Evolutionary conservation across 2,797 vertebrate species (phyloP).

Genomic region (Vireo griseus): DNA sequence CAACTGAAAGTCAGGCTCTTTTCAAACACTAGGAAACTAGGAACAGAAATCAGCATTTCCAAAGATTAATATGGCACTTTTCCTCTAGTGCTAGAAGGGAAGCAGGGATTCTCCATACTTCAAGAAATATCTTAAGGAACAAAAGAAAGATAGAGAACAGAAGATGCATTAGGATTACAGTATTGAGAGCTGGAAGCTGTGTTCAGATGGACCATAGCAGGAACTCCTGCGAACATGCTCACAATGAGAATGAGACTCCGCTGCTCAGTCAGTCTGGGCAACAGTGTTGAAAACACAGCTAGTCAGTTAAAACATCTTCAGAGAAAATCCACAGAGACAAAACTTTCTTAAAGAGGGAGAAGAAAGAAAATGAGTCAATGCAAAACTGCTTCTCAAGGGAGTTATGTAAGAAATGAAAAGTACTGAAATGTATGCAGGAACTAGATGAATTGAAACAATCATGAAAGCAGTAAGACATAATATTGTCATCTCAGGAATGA

Average conservation of each 20-base stretch:
- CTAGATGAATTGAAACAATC: neutral
- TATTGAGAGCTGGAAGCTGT: neutral
- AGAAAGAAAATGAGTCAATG: neutral
- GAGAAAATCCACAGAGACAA: neutral
- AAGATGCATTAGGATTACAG: neutral
- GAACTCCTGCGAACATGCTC: neutral
- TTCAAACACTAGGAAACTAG: neutral
- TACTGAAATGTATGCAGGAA: neutral
- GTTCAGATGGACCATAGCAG: neutral
- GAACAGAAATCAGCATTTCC: neutral
- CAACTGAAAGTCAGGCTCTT: neutral
- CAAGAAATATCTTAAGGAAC: neutral
- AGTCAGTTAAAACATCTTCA: neutral
- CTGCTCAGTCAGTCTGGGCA: neutral
- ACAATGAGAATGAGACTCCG: neutral
- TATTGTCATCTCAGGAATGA: neutral
- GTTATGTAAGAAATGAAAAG: neutral
- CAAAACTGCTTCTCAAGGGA: slow-evolving; percentile 17
- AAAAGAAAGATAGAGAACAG: neutral
- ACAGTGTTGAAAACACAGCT: neutral
- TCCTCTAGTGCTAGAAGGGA: neutral
- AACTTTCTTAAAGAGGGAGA: neutral
- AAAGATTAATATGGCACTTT: neutral
- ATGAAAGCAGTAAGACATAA: neutral
- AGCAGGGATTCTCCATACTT: neutral